Evolutionary conservation across 2,113 vertebrate species (phyloP), one percentile per base, ranked within the genome.

Genomic region (Sander vitreus): DNA sequence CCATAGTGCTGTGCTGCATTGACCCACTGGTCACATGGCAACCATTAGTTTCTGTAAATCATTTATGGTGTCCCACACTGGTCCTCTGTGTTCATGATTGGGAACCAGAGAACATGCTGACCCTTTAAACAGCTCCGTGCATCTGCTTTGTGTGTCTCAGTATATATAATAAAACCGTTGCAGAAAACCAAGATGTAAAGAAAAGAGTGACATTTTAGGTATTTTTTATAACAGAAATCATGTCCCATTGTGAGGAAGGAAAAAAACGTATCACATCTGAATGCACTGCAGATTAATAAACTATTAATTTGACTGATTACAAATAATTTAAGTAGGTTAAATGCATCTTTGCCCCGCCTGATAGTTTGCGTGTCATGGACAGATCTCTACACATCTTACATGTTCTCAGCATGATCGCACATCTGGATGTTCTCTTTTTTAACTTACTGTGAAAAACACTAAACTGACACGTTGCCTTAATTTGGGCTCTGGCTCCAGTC

Each of bases 401-500:
- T 68, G 66, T 59, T 85, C 84, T 67, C 85, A 88, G 78, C 79
- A 8, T 73, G 81, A 82, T 68, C 63, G 76, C 75, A 60, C 87
- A 91, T 91, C 91, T 94, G 92, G 85, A 92, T 88, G 84, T 75
- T 75, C 50, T 94, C 92, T 84, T 85, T 94, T 92, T 87, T 92
- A 66, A 75, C 66, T 79, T 59, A 47, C 69, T 80, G 68, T 76
- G 79, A 82, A 89, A 81, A 88, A 79, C 36, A 88, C 62, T 58
- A 75, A 65, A 76, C 85, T 85, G 89, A 85, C 89, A 86, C 63
- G 27, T 65, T 81, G 88, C 73, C 81, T 81, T 90, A 76, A 92
- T 90, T 89, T 88, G 84, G 71, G 73, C 92, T 81, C 90, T 89
- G 85, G 87, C 91, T 92, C 83, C 87, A 83, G 83, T 70, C 84